Evolutionary conservation across 2,797 vertebrate species (phyloP).

Genomic region (Microctenopoma steveboyesi): DNA sequence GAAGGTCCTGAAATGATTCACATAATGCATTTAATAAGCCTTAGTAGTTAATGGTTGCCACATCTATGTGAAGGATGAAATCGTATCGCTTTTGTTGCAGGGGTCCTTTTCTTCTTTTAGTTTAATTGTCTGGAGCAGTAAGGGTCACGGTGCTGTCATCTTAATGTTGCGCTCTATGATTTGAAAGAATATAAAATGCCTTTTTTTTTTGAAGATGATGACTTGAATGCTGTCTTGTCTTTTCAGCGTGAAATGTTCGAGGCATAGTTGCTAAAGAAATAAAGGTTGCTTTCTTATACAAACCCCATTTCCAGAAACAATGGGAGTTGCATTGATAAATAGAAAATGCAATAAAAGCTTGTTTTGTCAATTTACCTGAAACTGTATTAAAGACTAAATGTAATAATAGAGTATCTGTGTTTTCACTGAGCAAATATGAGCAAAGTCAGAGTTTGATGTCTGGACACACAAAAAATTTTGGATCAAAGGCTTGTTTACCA

Average conservation of each 20-base stretch:
- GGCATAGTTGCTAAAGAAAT: background rate
- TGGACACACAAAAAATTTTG: too few species aligned
- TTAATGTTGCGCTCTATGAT: background rate
- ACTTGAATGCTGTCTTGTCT: conserved; percentile 1
- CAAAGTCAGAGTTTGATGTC: too few species aligned
- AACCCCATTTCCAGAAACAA: too few species aligned
- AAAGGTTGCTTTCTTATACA: background rate
- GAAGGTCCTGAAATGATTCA: conserved; percentile 18
- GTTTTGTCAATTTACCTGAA: too few species aligned
- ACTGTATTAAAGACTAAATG: too few species aligned
- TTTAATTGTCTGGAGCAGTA: conserved; percentile 8
- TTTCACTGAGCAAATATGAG: too few species aligned
- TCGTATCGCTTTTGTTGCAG: conserved; percentile 9
- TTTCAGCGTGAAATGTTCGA: background rate
- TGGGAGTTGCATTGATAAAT: too few species aligned
- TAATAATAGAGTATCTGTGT: too few species aligned
- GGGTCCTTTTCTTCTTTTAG: background rate
- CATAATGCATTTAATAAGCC: conserved; percentile 20
- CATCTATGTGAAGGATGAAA: background rate
- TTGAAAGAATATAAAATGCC: conserved; percentile 7
- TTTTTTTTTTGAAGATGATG: background rate
- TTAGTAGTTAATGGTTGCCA: conserved; percentile 15
- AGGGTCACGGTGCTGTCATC: conserved; percentile 23
- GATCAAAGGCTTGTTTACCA: too few species aligned
- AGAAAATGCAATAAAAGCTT: too few species aligned